Base-by-base conservation (phyloP, 2,888 invertebrate genomes). In the Branchellion lobata region DNA sequence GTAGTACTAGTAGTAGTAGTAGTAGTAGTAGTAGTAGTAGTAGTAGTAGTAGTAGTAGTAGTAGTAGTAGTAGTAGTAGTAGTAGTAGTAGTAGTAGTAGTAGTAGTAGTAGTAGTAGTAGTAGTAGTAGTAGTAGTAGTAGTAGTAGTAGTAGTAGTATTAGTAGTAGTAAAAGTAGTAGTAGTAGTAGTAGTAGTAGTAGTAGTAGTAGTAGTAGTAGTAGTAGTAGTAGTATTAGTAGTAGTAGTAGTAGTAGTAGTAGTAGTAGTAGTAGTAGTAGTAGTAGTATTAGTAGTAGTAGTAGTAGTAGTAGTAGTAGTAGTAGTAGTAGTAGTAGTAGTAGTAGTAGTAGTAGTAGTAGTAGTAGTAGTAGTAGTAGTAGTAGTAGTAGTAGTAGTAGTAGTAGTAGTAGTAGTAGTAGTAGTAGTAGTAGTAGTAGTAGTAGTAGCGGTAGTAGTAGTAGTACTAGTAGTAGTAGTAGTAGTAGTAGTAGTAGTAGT, bases 51-150 rank as follows among this genome's bases (percentile, higher is more conserved):
- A 77, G 80, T 81, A 81, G 81, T 77, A 81, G 81, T 81, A 81
- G 81, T 81, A 81, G 81, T 81, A 81, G 81, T 81, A 81, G 81
- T 81, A 80, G 77, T 81, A 80, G 75, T 80, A 81, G 80, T 80
- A 80, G 72, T 31, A 72, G 72, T 72, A 72, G 72, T 72, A 72
- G 72, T 72, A 72, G 65, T 65, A 72, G 72, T 72, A 72, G 33
- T 72, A 18, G 72, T 72, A 72, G 72, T 72, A 72, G 72, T 72
- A 72, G 33, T 72, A 72, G 72, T 72, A 33, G 72, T 72, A 72
- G 72, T 72, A 72, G 72, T 72, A 72, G 72, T 72, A 72, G 72
- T 72, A 72, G 72, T 31, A 72, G 72, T 33, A 27, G 72, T 33
- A 33, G 72, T 33, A 72, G 33, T 72, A 31, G 72, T 18, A 72